Conservation (phyloP, 2,113 vertebrate genomes). For the Ailurus styani region DNA sequence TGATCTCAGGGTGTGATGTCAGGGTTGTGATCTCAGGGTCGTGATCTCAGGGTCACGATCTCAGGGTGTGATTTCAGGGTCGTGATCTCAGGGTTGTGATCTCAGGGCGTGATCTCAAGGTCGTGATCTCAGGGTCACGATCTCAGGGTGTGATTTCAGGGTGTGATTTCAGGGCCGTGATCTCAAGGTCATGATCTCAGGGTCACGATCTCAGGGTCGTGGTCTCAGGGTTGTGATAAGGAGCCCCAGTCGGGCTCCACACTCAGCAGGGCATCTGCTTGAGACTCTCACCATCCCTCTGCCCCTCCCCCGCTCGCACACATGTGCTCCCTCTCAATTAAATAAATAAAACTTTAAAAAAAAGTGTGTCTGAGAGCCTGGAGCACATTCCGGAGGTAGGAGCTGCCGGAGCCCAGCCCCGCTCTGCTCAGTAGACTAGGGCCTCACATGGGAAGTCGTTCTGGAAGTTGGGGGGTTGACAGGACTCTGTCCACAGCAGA, state of each 20-base stretch:
- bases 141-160: too few species aligned
- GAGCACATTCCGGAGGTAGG: background rate
- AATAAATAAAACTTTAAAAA: background rate
- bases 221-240: background rate
- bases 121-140: too few species aligned
- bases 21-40: too few species aligned
- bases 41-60: too few species aligned
- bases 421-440: background rate
- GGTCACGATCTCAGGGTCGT: too few species aligned
- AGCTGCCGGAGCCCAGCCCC: background rate
- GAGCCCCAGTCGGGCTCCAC: background rate
- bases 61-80: background rate
- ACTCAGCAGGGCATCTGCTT: background rate
- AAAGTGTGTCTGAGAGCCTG: background rate
- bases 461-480: background rate
- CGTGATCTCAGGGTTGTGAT: background rate
- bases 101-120: too few species aligned
- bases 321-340: background rate
- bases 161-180: too few species aligned
- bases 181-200: too few species aligned
- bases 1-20: too few species aligned
- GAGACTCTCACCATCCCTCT: background rate
- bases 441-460: background rate
- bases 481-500: too few species aligned
- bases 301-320: background rate